Evolutionary conservation across 2,113 vertebrate genomes (phyloP), one percentile per base, ranked within the genome.

Genomic region (Syngnathus floridae): DNA sequence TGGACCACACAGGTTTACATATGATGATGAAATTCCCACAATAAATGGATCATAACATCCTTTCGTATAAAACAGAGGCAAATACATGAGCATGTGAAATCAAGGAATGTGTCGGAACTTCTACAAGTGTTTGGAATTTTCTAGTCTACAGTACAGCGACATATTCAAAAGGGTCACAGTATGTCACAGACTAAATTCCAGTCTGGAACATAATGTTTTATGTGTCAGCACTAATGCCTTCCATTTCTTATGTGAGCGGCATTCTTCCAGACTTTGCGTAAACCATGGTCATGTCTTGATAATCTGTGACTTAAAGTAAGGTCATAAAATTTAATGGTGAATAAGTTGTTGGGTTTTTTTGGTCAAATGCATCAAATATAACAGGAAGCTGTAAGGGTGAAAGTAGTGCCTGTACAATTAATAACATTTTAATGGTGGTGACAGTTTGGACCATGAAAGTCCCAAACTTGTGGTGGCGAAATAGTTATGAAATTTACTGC

Each of bases 131-230:
- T n/a, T 49, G 19, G 7, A 4, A 19, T 48, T 49, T n/a, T 49
- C 19, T n/a, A 10, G 48, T 9, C 19, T 10, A 8, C 19, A 57
- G 2, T 35, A 35, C 22, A 56, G 54, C 16, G 7, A 35, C 14
- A 54, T n/a, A 41, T 55, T 11, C 6, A 38, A 59, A 10, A 19
- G 57, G 14, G 6, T 5, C 26, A 55, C 4, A 1, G 3, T 12
- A 13, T 73, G 66, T 59, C 66, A 57, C 19, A 7, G 7, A 36
- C 45, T 62, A 17, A 41, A 66, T 41, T 68, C 62, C 48, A 45
- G 48, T 74, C 48, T 4, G 26, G 16, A 35, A 51, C 75, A 59
- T 72, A 26, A 2, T 65, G 58, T 62, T 37, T 48, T 64, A 52
- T 56, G 46, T 58, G 61, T 65, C 52, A 43, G 52, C 48, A 65